These are phyloP conservation scores for Drosophila rellima DNA, from an alignment of 2,888 invertebrate species.

Conservation along the genomic window DNA sequence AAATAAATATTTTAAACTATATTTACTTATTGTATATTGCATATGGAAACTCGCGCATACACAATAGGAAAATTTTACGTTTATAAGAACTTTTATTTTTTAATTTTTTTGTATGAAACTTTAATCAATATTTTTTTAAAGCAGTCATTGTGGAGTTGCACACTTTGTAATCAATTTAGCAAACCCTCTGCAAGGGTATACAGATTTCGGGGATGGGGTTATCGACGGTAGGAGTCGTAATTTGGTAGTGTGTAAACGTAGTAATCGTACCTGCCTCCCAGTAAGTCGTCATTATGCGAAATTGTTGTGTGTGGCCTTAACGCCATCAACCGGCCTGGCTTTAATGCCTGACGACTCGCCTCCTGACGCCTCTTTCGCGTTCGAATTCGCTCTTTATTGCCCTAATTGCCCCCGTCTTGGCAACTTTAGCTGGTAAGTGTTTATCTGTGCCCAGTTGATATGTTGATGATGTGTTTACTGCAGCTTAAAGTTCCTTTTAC, in stretches of 20 bases:
- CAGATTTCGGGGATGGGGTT: not conserved
- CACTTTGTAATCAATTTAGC: not conserved
- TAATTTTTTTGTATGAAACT: not conserved
- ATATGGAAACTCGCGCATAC: too few relatives aligned
- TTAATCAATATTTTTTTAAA: too few relatives aligned
- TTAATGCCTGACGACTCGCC: slow-evolving; percentile 55
- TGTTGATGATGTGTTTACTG: slow-evolving; percentile 85
- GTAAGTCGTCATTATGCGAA: slow-evolving; percentile 33
- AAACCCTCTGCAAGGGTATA: not conserved
- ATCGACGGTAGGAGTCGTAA: not conserved
- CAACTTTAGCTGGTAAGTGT: slow-evolving; percentile 73
- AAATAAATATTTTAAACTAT: too few relatives aligned
- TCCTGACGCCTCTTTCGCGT: slow-evolving; percentile 76
- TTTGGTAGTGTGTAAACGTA: slow-evolving; percentile 10
- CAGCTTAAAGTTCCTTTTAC: slow-evolving; percentile 84
- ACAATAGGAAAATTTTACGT: too few relatives aligned
- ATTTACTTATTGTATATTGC: too few relatives aligned
- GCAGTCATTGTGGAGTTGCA: too few relatives aligned
- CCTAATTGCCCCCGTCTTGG: slow-evolving; percentile 74
- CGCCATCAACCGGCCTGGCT: slow-evolving; percentile 24
- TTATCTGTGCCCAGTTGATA: slow-evolving; percentile 78
- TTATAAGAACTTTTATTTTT: not conserved
- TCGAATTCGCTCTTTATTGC: slow-evolving; percentile 71
- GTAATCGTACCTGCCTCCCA: slow-evolving; percentile 33
- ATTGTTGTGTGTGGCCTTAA: slow-evolving; percentile 41